Conservation (phyloP, 2,888 invertebrate genomes). For the Alloscopus bannaensis region DNA sequence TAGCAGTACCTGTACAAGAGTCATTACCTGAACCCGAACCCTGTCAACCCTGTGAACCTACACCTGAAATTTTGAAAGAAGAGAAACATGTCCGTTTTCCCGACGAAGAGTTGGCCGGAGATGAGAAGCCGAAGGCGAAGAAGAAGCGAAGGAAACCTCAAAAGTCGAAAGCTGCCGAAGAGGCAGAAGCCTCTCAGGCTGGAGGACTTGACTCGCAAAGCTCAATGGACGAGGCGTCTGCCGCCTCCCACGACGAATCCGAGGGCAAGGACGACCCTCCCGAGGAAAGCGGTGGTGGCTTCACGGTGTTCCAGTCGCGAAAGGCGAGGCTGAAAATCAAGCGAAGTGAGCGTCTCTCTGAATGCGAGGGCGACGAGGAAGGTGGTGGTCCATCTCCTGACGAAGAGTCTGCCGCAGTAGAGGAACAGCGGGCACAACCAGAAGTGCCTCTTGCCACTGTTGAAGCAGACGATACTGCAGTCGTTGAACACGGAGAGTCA, state of each 20-base stretch:
- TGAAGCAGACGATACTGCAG: neutral
- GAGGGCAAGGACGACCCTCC: conserved; percentile 33
- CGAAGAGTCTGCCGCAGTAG: neutral
- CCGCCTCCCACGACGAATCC: conserved; percentile 25
- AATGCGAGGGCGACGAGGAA: conserved; percentile 32
- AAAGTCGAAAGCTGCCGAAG: conserved; percentile 54
- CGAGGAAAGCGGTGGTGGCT: conserved; percentile 38
- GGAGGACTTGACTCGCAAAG: conserved; percentile 30
- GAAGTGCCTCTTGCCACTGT: conserved; percentile 9
- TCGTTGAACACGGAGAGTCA: neutral
- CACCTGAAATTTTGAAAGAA: conserved; percentile 6
- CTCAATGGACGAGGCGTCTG: conserved; percentile 45
- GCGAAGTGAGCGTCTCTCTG: conserved; percentile 11
- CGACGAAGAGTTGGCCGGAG: conserved; percentile 33
- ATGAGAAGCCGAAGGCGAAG: conserved; percentile 37
- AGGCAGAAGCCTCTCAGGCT: conserved; percentile 1
- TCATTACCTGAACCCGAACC: neutral
- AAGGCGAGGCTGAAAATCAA: conserved; percentile 53
- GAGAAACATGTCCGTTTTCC: conserved; percentile 61
- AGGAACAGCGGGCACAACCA: conserved; percentile 3
- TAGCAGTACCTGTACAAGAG: neutral
- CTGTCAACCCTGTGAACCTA: neutral
- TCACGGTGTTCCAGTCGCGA: conserved; percentile 50
- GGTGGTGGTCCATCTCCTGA: neutral
- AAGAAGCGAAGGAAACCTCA: conserved; percentile 36